Evolutionary conservation across 2,113 vertebrate species (phyloP).

Genomic region (Sporophila hypoxantha): DNA sequence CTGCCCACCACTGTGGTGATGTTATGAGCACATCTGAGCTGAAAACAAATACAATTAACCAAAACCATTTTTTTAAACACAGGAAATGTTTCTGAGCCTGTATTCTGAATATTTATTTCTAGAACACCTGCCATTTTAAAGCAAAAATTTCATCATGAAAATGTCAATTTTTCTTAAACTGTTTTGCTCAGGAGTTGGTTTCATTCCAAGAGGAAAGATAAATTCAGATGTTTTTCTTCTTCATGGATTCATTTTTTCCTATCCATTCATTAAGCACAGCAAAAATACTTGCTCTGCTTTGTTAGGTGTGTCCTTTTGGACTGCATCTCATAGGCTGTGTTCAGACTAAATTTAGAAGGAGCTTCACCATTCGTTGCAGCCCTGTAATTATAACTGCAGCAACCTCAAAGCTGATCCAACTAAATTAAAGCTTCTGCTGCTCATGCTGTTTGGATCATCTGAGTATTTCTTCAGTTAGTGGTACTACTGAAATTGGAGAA

Average conservation of each 20-base stretch:
- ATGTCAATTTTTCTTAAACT: background rate
- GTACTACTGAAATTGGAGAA: background rate
- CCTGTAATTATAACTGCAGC: constrained; percentile 12
- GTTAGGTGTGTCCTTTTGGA: constrained; percentile 15
- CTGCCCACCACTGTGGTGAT: background rate
- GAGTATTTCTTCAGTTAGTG: background rate
- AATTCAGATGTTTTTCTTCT: background rate
- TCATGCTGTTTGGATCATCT: background rate
- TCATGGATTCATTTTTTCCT: background rate
- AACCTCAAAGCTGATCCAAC: constrained; percentile 11
- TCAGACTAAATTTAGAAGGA: background rate
- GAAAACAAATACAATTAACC: background rate
- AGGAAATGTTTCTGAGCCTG: background rate
- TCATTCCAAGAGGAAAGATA: background rate
- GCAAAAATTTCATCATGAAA: background rate
- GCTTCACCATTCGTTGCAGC: background rate
- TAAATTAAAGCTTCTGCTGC: constrained; percentile 22
- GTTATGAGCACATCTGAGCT: fast-evolving
- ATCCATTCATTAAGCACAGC: background rate
- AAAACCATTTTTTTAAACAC: background rate
- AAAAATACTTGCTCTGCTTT: constrained; percentile 15
- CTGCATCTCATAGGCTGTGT: background rate
- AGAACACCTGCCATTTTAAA: background rate
- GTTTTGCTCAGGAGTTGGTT: background rate
- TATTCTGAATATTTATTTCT: background rate